A percentile compares a stretch with the other conserved stretches of the same genome.
These are phyloP conservation scores for Arenaria interpres DNA, from an alignment of 2,113 vertebrate genomes.

Conservation along the genomic window DNA sequence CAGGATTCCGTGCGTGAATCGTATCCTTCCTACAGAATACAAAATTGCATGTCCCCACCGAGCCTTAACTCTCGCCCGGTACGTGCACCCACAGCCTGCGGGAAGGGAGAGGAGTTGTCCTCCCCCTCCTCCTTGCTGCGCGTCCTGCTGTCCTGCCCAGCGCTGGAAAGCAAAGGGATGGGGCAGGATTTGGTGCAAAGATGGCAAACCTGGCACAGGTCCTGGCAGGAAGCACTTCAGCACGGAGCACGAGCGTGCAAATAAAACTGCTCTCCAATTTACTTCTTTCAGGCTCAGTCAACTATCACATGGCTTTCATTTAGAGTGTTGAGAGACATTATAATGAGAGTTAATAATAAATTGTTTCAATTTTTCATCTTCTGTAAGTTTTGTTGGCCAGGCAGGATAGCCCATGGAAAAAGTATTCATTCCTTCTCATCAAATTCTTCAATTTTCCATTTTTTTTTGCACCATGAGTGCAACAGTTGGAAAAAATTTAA, in stretches of 20 bases:
- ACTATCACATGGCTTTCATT: slow-evolving; percentile 40
- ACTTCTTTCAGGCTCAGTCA: neutral
- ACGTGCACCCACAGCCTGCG: fast-evolving
- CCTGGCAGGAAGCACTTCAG: neutral
- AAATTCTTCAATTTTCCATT: neutral
- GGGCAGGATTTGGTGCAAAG: neutral
- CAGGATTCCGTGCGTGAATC: fast-evolving
- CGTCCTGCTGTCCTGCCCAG: neutral
- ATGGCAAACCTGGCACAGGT: neutral
- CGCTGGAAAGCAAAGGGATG: neutral
- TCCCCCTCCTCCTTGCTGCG: neutral
- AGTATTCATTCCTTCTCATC: neutral
- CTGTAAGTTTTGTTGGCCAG: neutral
- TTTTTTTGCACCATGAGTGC: neutral
- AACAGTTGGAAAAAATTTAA: slow-evolving; percentile 55
- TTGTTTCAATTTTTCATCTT: slow-evolving; percentile 18
- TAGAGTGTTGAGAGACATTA: neutral
- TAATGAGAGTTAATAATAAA: slow-evolving; percentile 51
- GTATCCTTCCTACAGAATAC: neutral
- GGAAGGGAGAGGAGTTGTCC: neutral
- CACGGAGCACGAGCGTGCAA: neutral
- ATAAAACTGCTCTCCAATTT: neutral
- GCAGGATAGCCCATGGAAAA: neutral
- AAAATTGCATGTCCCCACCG: neutral
- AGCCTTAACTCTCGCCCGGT: neutral